Evolutionary conservation across 2,888 invertebrate genomes (phyloP).

Genomic region (Hoplodrina blanda): DNA sequence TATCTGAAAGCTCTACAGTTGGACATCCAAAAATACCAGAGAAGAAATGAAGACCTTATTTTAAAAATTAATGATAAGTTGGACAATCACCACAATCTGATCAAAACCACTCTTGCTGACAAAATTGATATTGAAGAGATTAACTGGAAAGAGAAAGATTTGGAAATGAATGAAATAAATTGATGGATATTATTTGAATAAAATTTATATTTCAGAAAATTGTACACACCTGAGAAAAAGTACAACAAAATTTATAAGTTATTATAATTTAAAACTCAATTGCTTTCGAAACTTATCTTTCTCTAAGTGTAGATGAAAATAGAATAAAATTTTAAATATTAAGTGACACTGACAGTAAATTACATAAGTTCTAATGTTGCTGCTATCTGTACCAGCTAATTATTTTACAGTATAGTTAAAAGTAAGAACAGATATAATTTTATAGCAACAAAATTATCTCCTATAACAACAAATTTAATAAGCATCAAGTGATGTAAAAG

Average conservation of each 20-base stretch:
- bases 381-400: slow-evolving; percentile 78
- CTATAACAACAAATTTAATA: slow-evolving; percentile 72
- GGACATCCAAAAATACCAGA: slow-evolving; percentile 86
- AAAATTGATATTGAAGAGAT: slow-evolving; percentile 72
- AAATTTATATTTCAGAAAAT: slow-evolving; percentile 90
- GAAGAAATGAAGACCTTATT: slow-evolving; percentile 83
- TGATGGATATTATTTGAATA: slow-evolving; percentile 82
- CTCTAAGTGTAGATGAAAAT: slow-evolving; percentile 84
- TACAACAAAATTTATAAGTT: slow-evolving; percentile 85
- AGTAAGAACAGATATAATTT: slow-evolving; percentile 70
- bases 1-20: slow-evolving; percentile 84
- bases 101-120: slow-evolving; percentile 66
- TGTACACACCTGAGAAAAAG: slow-evolving; percentile 89
- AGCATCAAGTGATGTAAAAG: slow-evolving; percentile 70
- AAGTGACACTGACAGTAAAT: slow-evolving; percentile 78
- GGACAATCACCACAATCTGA: slow-evolving; percentile 75
- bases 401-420: slow-evolving; percentile 72
- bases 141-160: slow-evolving; percentile 76
- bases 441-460: slow-evolving; percentile 71
- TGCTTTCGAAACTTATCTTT: slow-evolving; percentile 78
- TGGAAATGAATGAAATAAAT: slow-evolving; percentile 77
- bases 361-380: slow-evolving; percentile 79
- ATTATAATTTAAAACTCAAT: slow-evolving; percentile 81
- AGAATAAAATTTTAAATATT: slow-evolving; percentile 80
- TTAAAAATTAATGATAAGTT: slow-evolving; percentile 78